Evolutionary conservation across 2,113 vertebrate species (phyloP).

Genomic region (Todiramphus chloris): DNA sequence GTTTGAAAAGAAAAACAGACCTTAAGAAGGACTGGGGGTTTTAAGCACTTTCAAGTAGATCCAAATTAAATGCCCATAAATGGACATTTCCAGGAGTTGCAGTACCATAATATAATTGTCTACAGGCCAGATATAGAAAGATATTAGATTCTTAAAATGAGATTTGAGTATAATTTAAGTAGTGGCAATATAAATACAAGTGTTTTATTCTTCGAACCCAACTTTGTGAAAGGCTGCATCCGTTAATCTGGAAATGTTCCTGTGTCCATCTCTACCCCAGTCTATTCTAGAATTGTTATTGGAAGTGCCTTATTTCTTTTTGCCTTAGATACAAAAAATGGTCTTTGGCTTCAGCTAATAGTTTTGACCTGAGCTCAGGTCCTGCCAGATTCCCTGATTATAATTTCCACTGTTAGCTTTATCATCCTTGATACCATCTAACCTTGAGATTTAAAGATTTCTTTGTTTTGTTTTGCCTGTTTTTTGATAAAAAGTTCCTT

Average conservation of each 20-base stretch:
- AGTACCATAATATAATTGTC: background rate
- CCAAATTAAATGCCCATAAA: background rate
- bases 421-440: background rate
- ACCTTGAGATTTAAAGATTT: background rate
- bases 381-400: background rate
- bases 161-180: background rate
- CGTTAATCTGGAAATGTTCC: background rate
- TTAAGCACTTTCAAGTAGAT: background rate
- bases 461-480: background rate
- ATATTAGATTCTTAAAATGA: background rate
- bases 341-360: background rate
- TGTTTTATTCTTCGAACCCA: background rate
- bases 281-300: background rate
- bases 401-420: background rate
- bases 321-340: background rate
- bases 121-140: background rate
- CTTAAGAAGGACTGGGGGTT: background rate
- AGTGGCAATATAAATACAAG: background rate
- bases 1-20: background rate
- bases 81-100: background rate
- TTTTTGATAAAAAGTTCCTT: background rate
- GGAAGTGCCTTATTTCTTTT: background rate
- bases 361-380: background rate
- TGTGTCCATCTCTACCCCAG: background rate
- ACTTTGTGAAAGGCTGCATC: background rate